These are phyloP conservation scores for Serinus canaria DNA, from an alignment of 2,113 vertebrate species.

Conservation along the genomic window DNA sequence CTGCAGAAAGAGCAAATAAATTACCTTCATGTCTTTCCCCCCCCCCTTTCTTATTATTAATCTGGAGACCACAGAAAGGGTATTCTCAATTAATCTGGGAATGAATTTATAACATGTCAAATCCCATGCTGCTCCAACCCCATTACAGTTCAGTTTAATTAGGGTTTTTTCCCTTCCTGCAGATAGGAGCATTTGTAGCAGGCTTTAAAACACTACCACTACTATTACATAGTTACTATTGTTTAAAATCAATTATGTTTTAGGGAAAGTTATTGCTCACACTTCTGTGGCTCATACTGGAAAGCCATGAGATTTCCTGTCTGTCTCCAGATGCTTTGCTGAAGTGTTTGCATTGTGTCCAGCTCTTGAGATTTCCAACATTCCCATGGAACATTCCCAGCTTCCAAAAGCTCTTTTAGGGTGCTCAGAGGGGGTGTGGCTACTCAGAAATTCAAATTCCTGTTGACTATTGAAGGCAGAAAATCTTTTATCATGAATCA, in stretches of 20 bases:
- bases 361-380: not conserved
- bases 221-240: not conserved
- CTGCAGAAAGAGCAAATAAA: slow-evolving; percentile 50
- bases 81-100: slow-evolving; percentile 17
- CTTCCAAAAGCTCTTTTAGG: not conserved
- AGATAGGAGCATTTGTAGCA: not conserved
- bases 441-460: not conserved
- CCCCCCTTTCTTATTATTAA: slow-evolving; percentile 30
- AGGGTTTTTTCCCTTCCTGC: not conserved
- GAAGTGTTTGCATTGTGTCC: not conserved
- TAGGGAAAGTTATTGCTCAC: not conserved
- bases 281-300: not conserved
- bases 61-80: not conserved
- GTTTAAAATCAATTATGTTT: slow-evolving; percentile 36
- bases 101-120: slow-evolving; percentile 52
- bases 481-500: not conserved
- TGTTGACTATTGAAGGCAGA: not conserved
- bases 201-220: not conserved
- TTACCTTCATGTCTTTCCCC: not conserved
- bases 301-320: not conserved
- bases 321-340: not conserved
- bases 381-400: not conserved
- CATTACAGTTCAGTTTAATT: slow-evolving; percentile 38
- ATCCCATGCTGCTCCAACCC: not conserved
- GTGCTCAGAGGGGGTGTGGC: not conserved